Evolutionary conservation across 2,797 vertebrate genomes (phyloP).

Genomic region (Mormyrops attenuatus): DNA sequence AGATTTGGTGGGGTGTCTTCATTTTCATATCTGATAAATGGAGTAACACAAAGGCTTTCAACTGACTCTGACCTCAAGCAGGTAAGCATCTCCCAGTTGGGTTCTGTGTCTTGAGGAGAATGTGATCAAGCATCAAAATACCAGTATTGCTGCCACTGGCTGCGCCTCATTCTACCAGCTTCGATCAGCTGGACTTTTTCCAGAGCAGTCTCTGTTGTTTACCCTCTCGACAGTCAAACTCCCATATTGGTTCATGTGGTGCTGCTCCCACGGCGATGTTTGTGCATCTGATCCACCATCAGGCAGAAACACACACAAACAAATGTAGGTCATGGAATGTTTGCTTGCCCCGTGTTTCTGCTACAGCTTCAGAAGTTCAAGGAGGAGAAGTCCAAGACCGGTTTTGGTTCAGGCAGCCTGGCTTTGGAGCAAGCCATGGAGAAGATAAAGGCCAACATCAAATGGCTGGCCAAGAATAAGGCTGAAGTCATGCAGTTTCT

Average conservation of each 20-base stretch:
- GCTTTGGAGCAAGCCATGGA: conserved; percentile 85
- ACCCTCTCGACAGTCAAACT: background rate
- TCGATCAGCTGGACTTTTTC: background rate
- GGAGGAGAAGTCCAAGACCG: conserved; percentile 59
- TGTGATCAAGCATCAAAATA: background rate
- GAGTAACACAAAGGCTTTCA: conserved; percentile 71
- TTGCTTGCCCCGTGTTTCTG: background rate
- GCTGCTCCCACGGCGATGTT: background rate
- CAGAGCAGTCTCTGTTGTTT: background rate
- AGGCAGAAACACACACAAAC: background rate
- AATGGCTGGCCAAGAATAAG: conserved; percentile 78
- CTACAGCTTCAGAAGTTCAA: conserved; percentile 77
- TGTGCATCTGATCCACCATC: background rate
- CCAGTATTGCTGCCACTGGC: background rate
- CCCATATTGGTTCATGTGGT: background rate
- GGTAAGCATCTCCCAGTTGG: conserved; percentile 56
- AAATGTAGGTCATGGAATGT: background rate
- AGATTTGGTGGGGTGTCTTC: conserved; percentile 77
- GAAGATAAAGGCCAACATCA: conserved; percentile 76
- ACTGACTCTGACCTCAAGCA: conserved; percentile 74
- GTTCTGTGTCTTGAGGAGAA: background rate
- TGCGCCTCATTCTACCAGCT: background rate
- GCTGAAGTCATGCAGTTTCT: conserved; percentile 33
- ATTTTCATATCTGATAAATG: conserved; percentile 67
- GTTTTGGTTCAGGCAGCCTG: conserved; percentile 79